Percentiles rank a stretch among this genome's conserved stretches.
Evolutionary conservation across 2,888 invertebrate genomes (phyloP).

Genomic region (Conops quadrifasciatus): DNA sequence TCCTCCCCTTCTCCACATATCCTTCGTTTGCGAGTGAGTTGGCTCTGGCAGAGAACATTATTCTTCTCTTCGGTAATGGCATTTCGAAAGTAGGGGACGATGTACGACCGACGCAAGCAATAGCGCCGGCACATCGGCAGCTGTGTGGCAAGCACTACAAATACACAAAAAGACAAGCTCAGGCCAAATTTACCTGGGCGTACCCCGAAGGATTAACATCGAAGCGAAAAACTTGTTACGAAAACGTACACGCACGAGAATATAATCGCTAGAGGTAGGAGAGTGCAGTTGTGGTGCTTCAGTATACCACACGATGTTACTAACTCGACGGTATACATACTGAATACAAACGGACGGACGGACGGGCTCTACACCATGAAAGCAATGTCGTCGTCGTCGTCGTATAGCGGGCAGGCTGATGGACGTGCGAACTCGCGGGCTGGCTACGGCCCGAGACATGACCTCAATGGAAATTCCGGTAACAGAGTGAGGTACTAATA

Average conservation of each 20-base stretch:
- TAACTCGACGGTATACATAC: neutral
- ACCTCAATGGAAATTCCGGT: too few relatives aligned
- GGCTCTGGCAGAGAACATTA: neutral
- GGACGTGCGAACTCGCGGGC: too few relatives aligned
- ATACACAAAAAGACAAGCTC: too few relatives aligned
- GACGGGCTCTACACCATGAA: neutral
- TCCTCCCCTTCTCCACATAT: constrained; percentile 21
- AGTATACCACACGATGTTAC: neutral
- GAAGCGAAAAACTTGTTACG: constrained; percentile 14
- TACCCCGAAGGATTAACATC: constrained; percentile 30
- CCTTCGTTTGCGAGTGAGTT: neutral
- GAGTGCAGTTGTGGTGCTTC: too few relatives aligned
- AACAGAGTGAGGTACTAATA: too few relatives aligned
- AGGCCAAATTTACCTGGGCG: constrained; percentile 27
- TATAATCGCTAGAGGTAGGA: neutral
- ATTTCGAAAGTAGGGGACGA: constrained; percentile 17
- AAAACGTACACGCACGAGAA: neutral
- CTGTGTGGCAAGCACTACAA: constrained; percentile 16
- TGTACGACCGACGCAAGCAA: constrained; percentile 2
- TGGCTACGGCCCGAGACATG: too few relatives aligned
- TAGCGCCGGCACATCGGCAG: constrained; percentile 5
- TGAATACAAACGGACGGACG: neutral
- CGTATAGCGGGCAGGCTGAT: too few relatives aligned
- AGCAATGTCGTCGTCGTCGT: too few relatives aligned
- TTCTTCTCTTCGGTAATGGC: too few relatives aligned